phyloP scores from a whole-genome alignment of 2,797 vertebrate genomes.

The Uromys caudimaculatus region DNA sequence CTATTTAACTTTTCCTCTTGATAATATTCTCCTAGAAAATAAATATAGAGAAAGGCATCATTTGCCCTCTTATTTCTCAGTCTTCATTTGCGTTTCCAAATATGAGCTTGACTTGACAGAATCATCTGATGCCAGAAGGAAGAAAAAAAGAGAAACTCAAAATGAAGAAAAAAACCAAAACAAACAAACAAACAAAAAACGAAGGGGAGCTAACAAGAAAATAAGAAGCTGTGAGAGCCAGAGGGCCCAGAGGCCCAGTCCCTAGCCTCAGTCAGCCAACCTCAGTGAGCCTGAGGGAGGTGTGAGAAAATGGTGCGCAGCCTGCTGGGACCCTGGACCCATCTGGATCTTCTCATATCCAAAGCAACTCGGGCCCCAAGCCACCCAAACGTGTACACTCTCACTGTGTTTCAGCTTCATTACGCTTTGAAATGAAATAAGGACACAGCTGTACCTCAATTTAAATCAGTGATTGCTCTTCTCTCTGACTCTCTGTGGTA shows the following conservation, averaged over 20 bases:
- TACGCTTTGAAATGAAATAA: conserved; percentile 79
- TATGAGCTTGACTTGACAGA: not conserved
- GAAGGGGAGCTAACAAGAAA: not conserved
- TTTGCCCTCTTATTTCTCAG: not conserved
- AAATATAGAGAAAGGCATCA: conserved; percentile 47
- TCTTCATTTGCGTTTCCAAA: not conserved
- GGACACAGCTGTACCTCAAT: conserved; percentile 79
- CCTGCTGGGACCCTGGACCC: conserved; percentile 49
- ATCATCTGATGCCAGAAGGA: conserved; percentile 2
- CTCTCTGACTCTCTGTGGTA: conserved; percentile 73
- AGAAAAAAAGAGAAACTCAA: conserved; percentile 2
- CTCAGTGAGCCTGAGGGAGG: not conserved
- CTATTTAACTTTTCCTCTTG: not conserved
- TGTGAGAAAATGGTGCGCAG: not conserved
- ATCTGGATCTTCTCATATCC: conserved; percentile 72
- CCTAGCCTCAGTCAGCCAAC: not conserved
- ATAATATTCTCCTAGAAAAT: conserved; percentile 14
- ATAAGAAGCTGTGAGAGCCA: not conserved
- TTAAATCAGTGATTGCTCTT: conserved; percentile 76
- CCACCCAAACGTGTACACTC: conserved; percentile 64
- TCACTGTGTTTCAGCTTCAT: conserved; percentile 78
- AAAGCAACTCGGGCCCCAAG: conserved; percentile 67
- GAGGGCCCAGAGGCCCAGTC: not conserved
- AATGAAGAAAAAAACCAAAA: not conserved
- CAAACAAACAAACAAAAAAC: not conserved